These are phyloP conservation scores for Lordiphosa fenestrarum DNA, from an alignment of 2,888 invertebrate species.

Conservation along the genomic window DNA sequence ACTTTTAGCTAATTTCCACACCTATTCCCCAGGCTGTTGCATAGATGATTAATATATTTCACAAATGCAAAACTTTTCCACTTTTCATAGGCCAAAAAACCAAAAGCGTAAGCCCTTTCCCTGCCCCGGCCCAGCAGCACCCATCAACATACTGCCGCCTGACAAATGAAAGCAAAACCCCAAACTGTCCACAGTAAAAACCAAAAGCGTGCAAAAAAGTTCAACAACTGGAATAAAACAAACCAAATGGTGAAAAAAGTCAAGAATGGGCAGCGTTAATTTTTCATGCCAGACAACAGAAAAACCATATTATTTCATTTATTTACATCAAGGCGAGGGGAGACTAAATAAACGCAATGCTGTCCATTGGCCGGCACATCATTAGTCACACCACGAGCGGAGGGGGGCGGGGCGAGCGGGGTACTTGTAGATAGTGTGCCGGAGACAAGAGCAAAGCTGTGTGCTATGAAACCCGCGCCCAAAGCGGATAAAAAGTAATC, in stretches of 20 bases:
- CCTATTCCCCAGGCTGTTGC: neutral
- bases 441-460: conserved; percentile 24
- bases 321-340: conserved; percentile 55
- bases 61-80: conserved; percentile 31
- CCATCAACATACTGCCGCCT: conserved; percentile 30
- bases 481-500: conserved; percentile 73
- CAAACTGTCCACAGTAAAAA: conserved; percentile 50
- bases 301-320: conserved; percentile 72
- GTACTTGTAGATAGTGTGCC: conserved; percentile 23
- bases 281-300: conserved; percentile 69
- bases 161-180: conserved; percentile 71
- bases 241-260: conserved; percentile 29
- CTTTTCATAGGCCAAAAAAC: conserved; percentile 11
- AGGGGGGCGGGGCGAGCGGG: neutral
- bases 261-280: conserved; percentile 61
- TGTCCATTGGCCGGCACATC: conserved; percentile 55
- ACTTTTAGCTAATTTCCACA: conserved; percentile 11
- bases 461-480: conserved; percentile 57
- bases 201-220: conserved; percentile 38
- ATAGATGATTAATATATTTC: conserved; percentile 33
- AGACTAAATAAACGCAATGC: conserved; percentile 56
- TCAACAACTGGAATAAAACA: conserved; percentile 6
- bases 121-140: neutral
- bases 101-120: neutral
- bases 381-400: conserved; percentile 64